Evolutionary conservation across 2,797 vertebrate genomes (phyloP).

Genomic region (Catamblyrhynchus diadema): DNA sequence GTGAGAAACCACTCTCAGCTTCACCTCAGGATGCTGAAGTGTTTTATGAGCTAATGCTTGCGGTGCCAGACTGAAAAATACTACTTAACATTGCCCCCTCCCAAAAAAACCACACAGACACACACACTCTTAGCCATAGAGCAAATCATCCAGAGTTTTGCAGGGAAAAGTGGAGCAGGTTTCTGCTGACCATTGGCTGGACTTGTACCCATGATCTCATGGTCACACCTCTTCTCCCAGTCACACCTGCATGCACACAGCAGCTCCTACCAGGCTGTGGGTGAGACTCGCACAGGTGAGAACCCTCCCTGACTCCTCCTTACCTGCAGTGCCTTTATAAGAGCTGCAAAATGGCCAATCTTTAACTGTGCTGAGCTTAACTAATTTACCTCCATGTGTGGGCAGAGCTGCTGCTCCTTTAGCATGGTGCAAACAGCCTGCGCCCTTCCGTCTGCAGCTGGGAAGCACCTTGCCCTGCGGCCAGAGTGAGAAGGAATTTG

Average conservation of each 20-base stretch:
- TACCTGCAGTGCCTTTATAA: not conserved
- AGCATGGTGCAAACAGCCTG: not conserved
- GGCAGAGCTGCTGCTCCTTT: not conserved
- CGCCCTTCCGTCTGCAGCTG: not conserved
- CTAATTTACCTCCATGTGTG: not conserved
- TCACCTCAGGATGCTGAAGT: not conserved
- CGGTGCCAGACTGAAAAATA: not conserved
- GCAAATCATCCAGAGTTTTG: not conserved
- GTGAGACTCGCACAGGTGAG: not conserved
- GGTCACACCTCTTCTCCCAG: not conserved
- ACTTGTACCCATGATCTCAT: not conserved
- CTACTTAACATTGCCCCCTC: too few species aligned
- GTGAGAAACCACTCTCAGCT: not conserved
- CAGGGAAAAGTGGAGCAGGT: not conserved
- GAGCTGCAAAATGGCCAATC: not conserved
- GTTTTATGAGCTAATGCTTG: not conserved
- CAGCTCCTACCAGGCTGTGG: not conserved
- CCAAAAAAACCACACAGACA: accelerated
- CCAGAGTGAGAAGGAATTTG: accelerated
- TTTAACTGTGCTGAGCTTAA: not conserved
- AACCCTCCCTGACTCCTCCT: not conserved
- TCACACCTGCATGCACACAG: accelerated
- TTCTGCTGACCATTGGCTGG: not conserved
- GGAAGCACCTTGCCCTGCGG: not conserved
- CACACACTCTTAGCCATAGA: too few species aligned